phyloP scores from a whole-genome alignment of 1,140 invertebrate species.

The Eueides isabella region DNA sequence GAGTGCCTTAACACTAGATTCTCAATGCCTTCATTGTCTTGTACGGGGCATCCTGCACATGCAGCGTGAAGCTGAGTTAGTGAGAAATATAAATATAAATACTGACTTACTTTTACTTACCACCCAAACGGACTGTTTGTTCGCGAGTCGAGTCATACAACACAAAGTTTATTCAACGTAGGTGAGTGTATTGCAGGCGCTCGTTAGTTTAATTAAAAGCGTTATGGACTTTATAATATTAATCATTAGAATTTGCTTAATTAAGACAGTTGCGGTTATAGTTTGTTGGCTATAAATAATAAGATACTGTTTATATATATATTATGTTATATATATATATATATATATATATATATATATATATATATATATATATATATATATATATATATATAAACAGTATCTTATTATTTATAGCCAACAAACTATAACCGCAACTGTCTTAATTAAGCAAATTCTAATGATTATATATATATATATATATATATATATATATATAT shows the following conservation, averaged over 20 bases:
- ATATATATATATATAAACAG: not conserved
- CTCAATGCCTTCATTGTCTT: too few species aligned
- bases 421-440: conserved; percentile 16
- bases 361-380: too few species aligned
- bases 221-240: conserved; percentile 18
- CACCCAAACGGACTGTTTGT: not conserved
- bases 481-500: too few species aligned
- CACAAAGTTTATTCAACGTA: conserved; percentile 8
- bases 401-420: not conserved
- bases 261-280: conserved; percentile 15
- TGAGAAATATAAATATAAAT: not conserved
- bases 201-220: conserved; percentile 19
- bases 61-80: too few species aligned
- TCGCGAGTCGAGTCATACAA: not conserved
- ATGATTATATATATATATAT: conserved; percentile 17
- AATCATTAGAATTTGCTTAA: conserved; percentile 3
- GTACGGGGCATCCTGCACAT: too few species aligned
- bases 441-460: conserved; percentile 4
- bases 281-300: not conserved
- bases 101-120: not conserved
- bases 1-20: too few species aligned
- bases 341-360: too few species aligned
- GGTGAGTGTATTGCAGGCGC: not conserved
- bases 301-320: not conserved
- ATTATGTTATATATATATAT: too few species aligned